Evolutionary conservation across 1,140 invertebrate species (phyloP), one percentile per base, ranked within the genome.

Genomic region (Orussus abietinus): DNA sequence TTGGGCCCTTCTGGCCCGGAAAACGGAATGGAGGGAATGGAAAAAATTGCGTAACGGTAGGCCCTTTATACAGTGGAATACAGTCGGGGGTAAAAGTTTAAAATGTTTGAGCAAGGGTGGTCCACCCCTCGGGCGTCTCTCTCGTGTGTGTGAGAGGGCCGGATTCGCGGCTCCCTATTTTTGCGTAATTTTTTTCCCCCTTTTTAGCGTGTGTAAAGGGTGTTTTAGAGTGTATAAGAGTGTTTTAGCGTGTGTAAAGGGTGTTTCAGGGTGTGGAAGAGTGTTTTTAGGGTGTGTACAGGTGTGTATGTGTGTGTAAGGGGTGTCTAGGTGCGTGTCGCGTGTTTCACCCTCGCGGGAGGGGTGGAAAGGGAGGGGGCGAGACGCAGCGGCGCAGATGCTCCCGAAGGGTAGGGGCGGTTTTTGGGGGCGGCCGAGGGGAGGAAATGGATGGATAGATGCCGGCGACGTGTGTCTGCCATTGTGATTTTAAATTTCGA

Each of bases 401-500:
- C 67, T 61, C 51, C 36, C 33, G 30, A 3, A 28, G 34, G 19
- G 42, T 30, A n/a, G 38, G 38, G 49, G 32, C 43, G 40, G 43
- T 40, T 31, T 38, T 37, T 26, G 22, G 39, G 22, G 22, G 45
- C 50, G 53, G 53, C 53, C 55, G 54, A 45, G n/a, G 37, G 25
- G 28, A 33, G n/a, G 29, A 41, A 61, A 62, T 47, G 57, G 58
- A 62, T 59, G 57, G 56, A 51, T 57, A 51, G 47, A 56, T 53
- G 48, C 47, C 55, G 36, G 17, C 39, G 56, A 66, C 61, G 64
- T 66, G 66, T 63, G 64, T 60, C 58, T 61, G 42, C 60, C 57
- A 65, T 66, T 69, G 63, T 66, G 53, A 66, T 66, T 66, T 67
- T 63, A 66, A 66, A 69, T 62, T 66, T 55, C 58, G 42, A 45